phyloP scores from a whole-genome alignment of 2,888 invertebrate species.

The Diplolepis rosae region DNA sequence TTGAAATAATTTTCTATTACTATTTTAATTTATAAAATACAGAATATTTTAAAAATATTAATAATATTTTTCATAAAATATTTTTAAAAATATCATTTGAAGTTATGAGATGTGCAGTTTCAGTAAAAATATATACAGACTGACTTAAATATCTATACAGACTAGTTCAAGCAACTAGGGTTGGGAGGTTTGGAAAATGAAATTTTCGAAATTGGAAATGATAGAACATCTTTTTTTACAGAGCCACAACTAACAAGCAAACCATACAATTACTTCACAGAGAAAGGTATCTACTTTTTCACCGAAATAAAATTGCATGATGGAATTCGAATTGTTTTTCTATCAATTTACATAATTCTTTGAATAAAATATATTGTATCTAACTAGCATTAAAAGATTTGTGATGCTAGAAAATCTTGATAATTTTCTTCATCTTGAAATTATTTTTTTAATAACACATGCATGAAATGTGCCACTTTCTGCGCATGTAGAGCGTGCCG shows the following conservation, averaged over 20 bases:
- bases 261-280: slow-evolving; percentile 75
- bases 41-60: not conserved
- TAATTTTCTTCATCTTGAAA: slow-evolving; percentile 23
- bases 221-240: slow-evolving; percentile 68
- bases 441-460: too few relatives aligned
- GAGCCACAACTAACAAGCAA: slow-evolving; percentile 72
- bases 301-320: slow-evolving; percentile 55
- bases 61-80: too few relatives aligned
- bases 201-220: not conserved
- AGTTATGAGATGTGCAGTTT: too few relatives aligned
- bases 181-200: not conserved
- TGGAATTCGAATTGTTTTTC: slow-evolving; percentile 41
- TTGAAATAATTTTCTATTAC: not conserved
- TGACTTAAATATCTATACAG: not conserved
- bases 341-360: not conserved
- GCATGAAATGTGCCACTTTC: too few relatives aligned
- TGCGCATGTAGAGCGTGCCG: too few relatives aligned
- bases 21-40: not conserved
- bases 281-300: slow-evolving; percentile 75
- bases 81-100: too few relatives aligned
- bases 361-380: not conserved
- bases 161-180: too few relatives aligned
- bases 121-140: not conserved
- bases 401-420: not conserved
- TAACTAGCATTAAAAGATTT: not conserved